These are phyloP conservation scores for Apis laboriosa DNA, from an alignment of 1,140 invertebrate genomes.

Conservation along the genomic window DNA sequence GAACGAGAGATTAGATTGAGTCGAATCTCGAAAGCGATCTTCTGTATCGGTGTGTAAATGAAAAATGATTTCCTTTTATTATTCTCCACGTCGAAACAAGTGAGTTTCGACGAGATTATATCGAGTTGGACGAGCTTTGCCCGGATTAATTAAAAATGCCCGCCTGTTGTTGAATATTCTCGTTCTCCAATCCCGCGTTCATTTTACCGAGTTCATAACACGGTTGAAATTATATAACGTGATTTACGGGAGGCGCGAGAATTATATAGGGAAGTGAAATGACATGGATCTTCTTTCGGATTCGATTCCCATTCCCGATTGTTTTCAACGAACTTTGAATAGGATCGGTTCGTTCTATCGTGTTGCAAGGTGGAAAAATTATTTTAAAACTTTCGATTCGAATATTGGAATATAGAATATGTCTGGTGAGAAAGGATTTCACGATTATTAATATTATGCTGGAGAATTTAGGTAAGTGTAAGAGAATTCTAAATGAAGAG, in stretches of 20 bases:
- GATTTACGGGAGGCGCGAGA: neutral
- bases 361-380: neutral
- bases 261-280: neutral
- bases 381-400: neutral
- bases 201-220: neutral
- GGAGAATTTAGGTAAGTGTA: too few relatives aligned
- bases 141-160: slow-evolving; percentile 7
- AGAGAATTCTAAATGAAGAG: too few relatives aligned
- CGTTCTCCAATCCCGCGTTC: too few relatives aligned
- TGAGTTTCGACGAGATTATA: neutral
- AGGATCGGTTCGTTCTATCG: neutral
- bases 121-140: neutral
- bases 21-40: slow-evolving; percentile 28
- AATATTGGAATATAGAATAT: neutral
- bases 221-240: neutral
- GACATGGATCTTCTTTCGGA: neutral
- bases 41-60: slow-evolving; percentile 34
- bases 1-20: slow-evolving; percentile 41
- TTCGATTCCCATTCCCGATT: neutral
- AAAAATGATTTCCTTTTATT: slow-evolving; percentile 36
- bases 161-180: neutral
- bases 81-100: slow-evolving; percentile 16
- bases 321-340: neutral
- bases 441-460: too few relatives aligned
- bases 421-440: neutral